These are phyloP conservation scores for Ophthalmolycus amberensis DNA, from an alignment of 2,113 vertebrate species.

Conservation along the genomic window DNA sequence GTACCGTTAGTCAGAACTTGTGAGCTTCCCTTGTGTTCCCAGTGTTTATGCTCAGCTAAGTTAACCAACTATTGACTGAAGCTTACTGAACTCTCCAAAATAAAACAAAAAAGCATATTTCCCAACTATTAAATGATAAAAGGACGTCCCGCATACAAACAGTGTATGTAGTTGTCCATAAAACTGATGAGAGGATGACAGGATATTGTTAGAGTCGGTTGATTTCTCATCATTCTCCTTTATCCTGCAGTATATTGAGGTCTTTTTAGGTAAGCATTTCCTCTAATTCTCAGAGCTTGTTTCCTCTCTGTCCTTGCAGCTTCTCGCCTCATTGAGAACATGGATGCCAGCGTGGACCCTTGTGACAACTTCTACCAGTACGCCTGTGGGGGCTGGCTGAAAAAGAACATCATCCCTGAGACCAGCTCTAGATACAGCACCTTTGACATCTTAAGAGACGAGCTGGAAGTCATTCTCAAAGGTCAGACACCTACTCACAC, in stretches of 20 bases:
- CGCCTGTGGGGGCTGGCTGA: slow-evolving; percentile 95
- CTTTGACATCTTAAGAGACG: slow-evolving; percentile 93
- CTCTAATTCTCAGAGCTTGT: not conserved
- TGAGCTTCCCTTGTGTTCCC: not conserved
- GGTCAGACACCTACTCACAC: slow-evolving; percentile 78
- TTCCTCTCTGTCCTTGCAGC: slow-evolving; percentile 78
- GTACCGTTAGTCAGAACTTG: not conserved
- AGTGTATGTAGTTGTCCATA: not conserved
- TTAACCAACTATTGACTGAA: not conserved
- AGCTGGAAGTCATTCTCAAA: slow-evolving; percentile 94
- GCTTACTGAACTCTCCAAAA: not conserved
- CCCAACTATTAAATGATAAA: not conserved
- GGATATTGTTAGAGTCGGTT: not conserved
- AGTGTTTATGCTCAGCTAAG: not conserved
- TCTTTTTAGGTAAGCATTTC: not conserved
- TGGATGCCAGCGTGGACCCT: slow-evolving; percentile 88
- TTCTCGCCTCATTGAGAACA: slow-evolving; percentile 92
- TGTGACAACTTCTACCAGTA: slow-evolving; percentile 94
- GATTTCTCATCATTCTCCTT: not conserved
- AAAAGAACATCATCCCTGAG: slow-evolving; percentile 94
- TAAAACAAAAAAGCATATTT: not conserved
- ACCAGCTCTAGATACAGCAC: slow-evolving; percentile 94
- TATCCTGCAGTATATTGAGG: not conserved
- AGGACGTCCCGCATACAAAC: not conserved
- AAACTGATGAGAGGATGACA: not conserved